Conservation (phyloP, 1,140 invertebrate species). For the Steinernema feltiae region DNA sequence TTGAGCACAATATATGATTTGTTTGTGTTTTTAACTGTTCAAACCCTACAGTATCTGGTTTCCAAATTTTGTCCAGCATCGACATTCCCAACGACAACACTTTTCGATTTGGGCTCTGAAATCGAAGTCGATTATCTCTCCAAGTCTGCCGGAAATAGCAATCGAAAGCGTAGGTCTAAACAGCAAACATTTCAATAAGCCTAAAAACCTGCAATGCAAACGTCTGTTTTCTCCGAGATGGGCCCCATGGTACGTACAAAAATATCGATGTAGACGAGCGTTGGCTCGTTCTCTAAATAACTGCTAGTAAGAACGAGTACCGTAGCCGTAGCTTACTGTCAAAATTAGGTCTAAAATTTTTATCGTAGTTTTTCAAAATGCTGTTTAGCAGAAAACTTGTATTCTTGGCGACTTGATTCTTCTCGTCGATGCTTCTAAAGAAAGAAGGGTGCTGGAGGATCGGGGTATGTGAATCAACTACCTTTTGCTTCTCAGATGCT, state of each 20-base stretch:
- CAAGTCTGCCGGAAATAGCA: slow-evolving; percentile 72
- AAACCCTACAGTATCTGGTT: slow-evolving; percentile 39
- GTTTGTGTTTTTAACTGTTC: too few species aligned
- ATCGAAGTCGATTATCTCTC: slow-evolving; percentile 63
- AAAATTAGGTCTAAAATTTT: slow-evolving; percentile 1
- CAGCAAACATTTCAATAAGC: not conserved
- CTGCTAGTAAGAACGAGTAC: not conserved
- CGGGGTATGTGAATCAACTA: too few species aligned
- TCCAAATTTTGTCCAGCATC: slow-evolving; percentile 56
- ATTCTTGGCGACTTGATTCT: not conserved
- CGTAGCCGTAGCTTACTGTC: not conserved
- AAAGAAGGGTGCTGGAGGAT: too few species aligned
- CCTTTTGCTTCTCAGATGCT: too few species aligned
- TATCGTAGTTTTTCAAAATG: slow-evolving; percentile 12
- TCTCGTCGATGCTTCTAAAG: not conserved
- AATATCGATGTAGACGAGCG: not conserved
- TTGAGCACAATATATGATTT: too few species aligned
- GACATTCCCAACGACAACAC: slow-evolving; percentile 58
- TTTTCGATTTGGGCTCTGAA: slow-evolving; percentile 29
- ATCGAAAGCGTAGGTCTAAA: slow-evolving; percentile 11
- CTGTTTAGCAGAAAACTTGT: slow-evolving; percentile 14
- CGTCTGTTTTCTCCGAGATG: slow-evolving; percentile 16
- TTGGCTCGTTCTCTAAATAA: slow-evolving; percentile 7
- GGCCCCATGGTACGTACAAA: slow-evolving; percentile 7
- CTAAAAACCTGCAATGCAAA: not conserved